Conservation (phyloP, 2,888 invertebrate species). For the Spodoptera littoralis region DNA sequence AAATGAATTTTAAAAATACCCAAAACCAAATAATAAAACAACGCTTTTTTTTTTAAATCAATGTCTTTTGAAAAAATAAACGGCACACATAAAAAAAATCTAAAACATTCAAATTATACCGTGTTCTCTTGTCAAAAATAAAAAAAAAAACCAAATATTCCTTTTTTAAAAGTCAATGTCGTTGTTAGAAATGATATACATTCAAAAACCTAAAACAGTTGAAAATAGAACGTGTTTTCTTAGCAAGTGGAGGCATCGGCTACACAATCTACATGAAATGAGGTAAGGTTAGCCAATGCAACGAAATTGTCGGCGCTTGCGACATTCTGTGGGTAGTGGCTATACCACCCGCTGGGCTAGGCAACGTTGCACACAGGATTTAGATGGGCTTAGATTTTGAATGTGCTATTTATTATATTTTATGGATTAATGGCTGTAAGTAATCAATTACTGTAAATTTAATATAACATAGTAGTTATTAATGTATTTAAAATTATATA, state of each 20-base stretch:
- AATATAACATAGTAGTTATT: too few species aligned
- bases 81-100: too few species aligned
- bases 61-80: too few species aligned
- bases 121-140: too few species aligned
- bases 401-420: slow-evolving; percentile 21
- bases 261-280: slow-evolving; percentile 67
- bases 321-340: slow-evolving; percentile 59
- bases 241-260: slow-evolving; percentile 54
- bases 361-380: slow-evolving; percentile 32
- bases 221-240: slow-evolving; percentile 56
- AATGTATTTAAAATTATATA: too few species aligned
- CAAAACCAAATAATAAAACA: too few species aligned
- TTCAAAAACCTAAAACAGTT: not conserved
- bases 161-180: not conserved
- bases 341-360: slow-evolving; percentile 54
- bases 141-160: too few species aligned
- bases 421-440: not conserved
- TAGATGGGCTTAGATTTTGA: slow-evolving; percentile 38
- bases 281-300: slow-evolving; percentile 70
- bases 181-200: not conserved
- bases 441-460: too few species aligned
- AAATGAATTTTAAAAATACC: too few species aligned
- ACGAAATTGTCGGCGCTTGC: slow-evolving; percentile 73
- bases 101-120: too few species aligned
- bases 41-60: too few species aligned